A percentile compares a stretch with the other conserved stretches of the same genome.
These are phyloP conservation scores for Octonoba sinensis DNA, from an alignment of 2,888 invertebrate genomes.

Conservation along the genomic window DNA sequence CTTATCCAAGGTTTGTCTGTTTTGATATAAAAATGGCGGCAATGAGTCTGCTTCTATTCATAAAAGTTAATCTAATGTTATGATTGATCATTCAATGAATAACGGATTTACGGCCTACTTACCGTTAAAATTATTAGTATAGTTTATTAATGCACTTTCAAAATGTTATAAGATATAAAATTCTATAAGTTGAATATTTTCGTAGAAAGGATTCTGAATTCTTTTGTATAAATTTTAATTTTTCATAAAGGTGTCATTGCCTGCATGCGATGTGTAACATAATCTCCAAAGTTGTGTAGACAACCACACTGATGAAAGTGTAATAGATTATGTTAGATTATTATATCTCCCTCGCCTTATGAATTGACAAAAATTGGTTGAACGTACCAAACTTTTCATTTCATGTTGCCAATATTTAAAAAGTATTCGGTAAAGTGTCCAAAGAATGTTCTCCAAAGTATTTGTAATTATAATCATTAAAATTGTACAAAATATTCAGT, in stretches of 20 bases:
- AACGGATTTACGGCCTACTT: not conserved
- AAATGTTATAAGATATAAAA: not conserved
- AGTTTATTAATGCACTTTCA: slow-evolving; percentile 8
- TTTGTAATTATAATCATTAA: slow-evolving; percentile 52
- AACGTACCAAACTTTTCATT: slow-evolving; percentile 19
- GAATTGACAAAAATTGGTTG: slow-evolving; percentile 11
- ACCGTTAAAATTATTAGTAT: not conserved
- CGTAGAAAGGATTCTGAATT: not conserved
- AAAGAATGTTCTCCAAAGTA: slow-evolving; percentile 42
- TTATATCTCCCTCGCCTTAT: not conserved
- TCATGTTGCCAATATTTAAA: slow-evolving; percentile 38
- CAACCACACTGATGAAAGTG: not conserved
- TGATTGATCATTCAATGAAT: too few species aligned
- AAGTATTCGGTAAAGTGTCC: slow-evolving; percentile 20
- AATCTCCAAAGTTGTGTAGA: not conserved
- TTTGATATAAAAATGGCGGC: too few species aligned
- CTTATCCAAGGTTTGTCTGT: too few species aligned
- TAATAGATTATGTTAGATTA: not conserved
- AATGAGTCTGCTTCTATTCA: too few species aligned
- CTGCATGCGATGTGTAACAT: slow-evolving; percentile 2
- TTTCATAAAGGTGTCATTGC: not conserved
- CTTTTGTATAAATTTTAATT: not conserved
- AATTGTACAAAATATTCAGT: slow-evolving; percentile 57
- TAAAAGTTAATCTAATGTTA: too few species aligned
- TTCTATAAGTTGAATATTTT: slow-evolving; percentile 2